Base-by-base conservation (phyloP, 2,113 vertebrate genomes). In the Thamnaconus septentrionalis region DNA sequence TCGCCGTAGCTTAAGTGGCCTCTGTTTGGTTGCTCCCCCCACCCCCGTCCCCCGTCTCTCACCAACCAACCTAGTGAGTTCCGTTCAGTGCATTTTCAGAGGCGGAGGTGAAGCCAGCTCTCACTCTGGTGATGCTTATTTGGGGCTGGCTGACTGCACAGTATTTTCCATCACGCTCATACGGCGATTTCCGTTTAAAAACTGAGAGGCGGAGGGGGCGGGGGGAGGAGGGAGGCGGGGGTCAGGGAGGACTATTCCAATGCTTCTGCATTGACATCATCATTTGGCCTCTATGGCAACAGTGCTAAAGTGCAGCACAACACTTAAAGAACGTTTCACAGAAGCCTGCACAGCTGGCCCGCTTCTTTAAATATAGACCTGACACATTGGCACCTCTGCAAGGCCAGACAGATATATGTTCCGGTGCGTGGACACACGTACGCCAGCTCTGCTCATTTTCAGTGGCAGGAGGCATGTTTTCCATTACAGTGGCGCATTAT, bases 261-360 rank as follows among this genome's bases (percentile, higher is more conserved):
- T 71, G 66, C 79, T 62, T 89, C 47, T 53, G 69, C 68, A 80
- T 76, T 90, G 85, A 89, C 84, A 88, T 90, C 87, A 89, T 56
- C 68, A 73, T 51, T 69, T 47, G 53, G 85, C 70, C 65, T 0
- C 78, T 67, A 87, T 86, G 84, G 87, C 71, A 86, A 90, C 90
- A 64, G 64, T 78, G 75, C 60, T 73, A 71, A 77, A 80, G 76
- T 68, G 80, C 77, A 83, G 77, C 85, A 88, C 86, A 87, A 89
- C 82, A 88, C 70, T 75, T 75, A 54, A 46, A 79, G 83, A 79
- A 59, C 63, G 53, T 64, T 72, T 82, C 39, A 65, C 80, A 65
- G 75, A 48, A 56, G 71, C 73, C 42, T 11, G 55, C 79, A 77
- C 81, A 85, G 85, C 85, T 82, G 86, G 75, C 47, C 55, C 51